Evolutionary conservation across 2,113 vertebrate species (phyloP), one percentile per base, ranked within the genome.

Genomic region (Bos indicus): DNA sequence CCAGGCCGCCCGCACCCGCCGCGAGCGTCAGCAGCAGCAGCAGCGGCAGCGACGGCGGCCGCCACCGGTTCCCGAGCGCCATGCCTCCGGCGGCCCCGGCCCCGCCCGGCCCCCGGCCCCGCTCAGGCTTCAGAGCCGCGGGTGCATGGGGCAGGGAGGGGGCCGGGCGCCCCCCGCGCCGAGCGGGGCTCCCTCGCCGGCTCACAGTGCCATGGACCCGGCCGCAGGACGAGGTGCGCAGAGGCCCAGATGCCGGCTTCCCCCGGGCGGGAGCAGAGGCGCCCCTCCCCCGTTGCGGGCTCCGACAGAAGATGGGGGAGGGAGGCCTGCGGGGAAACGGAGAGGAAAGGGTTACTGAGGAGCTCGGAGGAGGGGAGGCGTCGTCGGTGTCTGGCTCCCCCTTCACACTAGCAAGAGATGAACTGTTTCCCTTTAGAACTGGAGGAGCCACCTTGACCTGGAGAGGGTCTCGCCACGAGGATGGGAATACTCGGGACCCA

Each of bases 1-100:
- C 99, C 97, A 99, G 98, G 9, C 99, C 99, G 7, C 87, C 85
- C 3, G 97, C 98, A 2, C 95, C 94, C 23, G 98, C 97, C 94
- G 98, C 98, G 62, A 99, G 98, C 2, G 74, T 85, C 40, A 98
- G 92, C 98, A 98, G n/a, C 28, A 98, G 36, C 85, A 96, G 90
- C 96, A 71, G 82, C 78, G 40, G 59, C 71, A 92, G 91, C 51
- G 83, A 85, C 48, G 95, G 77, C 83, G 96, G 91, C 59, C 77
- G 84, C 96, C 96, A 90, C 86, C 82, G 93, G 78, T 88, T 96
- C 93, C 85, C 91, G 59, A 67, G 82, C 60, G 95, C 95, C 98
- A 97, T 97, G 82, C 98, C 96, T 97, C 94, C 56, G 96, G 96
- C 96, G 96, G 97, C 93, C 97, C 98, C 95, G 67, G 95, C 96